These are phyloP conservation scores for Pelvicachromis taeniatus DNA, from an alignment of 2,113 vertebrate genomes.

Conservation along the genomic window DNA sequence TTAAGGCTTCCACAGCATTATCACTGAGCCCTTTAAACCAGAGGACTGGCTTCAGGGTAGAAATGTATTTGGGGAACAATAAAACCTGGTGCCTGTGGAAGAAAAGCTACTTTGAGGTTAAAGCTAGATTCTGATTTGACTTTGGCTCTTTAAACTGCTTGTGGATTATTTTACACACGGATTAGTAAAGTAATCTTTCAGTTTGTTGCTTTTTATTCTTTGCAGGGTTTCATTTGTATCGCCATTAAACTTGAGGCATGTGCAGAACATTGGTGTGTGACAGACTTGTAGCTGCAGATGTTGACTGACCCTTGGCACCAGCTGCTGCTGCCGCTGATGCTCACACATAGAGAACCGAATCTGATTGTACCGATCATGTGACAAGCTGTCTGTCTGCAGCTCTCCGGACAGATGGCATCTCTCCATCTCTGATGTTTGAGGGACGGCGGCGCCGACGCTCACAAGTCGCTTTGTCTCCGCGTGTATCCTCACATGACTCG, in stretches of 20 bases:
- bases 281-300: neutral
- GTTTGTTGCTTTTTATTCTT: neutral
- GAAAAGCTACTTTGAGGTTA: neutral
- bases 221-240: neutral
- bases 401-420: neutral
- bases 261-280: neutral
- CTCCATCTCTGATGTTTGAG: neutral
- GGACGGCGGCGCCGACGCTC: neutral
- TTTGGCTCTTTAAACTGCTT: neutral
- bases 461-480: neutral
- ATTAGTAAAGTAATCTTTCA: neutral
- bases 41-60: neutral
- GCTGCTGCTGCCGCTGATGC: neutral
- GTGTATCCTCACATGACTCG: neutral
- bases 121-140: neutral
- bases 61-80: neutral
- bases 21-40: neutral
- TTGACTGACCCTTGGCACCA: neutral
- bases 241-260: neutral
- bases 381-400: neutral
- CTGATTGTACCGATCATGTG: neutral
- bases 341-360: neutral
- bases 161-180: neutral
- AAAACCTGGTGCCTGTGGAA: neutral
- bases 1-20: neutral